Base-by-base conservation (phyloP, 2,797 vertebrate species). In the Taeniopygia guttata region DNA sequence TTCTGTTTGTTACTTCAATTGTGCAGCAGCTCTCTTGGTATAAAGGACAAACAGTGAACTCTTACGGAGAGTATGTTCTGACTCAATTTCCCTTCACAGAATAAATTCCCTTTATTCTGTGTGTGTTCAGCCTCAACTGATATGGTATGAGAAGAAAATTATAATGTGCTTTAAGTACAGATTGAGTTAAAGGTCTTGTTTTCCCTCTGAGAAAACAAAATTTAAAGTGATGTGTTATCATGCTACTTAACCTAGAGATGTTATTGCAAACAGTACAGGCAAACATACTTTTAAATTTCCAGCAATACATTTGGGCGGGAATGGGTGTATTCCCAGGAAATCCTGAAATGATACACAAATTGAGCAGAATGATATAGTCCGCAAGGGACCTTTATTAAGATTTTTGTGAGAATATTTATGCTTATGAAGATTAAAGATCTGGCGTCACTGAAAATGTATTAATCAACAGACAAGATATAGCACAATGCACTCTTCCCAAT, bases 391-490 rank as follows among this genome's bases (percentile, higher is more conserved):
- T 92, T 90, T 93, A 52, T 90, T 82, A 86, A 92, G 93, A 91
- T 92, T 94, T 91, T 95, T 84, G 89, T 92, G 91, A 85, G 88
- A 85, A 93, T 85, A 25, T 49, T 34, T 85, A 85, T 72, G 74
- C 92, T 91, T 58, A 26, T 85, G 91, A 87, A 94, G 95, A 94
- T 95, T 94, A 96, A 95, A 89, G 88, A 92, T 94, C 87, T 92
- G 94, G 92, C 88, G 5, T 96, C 91, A 96, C 94, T 95, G 96
- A 94, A 96, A 97, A 97, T 94, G 69, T 95, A 97, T 97, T 97
- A 96, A 97, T 97, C 97, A 97, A 91, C 82, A 90, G 96, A 89
- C 59, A 96, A 97, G 96, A 95, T 96, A 85, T 75, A 97, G 95
- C 95, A 92, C 92, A 94, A 91, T 94, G 92, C 96, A 94, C 95